These are phyloP conservation scores for Sepiola atlantica DNA, from an alignment of 2,888 invertebrate species.

Conservation along the genomic window DNA sequence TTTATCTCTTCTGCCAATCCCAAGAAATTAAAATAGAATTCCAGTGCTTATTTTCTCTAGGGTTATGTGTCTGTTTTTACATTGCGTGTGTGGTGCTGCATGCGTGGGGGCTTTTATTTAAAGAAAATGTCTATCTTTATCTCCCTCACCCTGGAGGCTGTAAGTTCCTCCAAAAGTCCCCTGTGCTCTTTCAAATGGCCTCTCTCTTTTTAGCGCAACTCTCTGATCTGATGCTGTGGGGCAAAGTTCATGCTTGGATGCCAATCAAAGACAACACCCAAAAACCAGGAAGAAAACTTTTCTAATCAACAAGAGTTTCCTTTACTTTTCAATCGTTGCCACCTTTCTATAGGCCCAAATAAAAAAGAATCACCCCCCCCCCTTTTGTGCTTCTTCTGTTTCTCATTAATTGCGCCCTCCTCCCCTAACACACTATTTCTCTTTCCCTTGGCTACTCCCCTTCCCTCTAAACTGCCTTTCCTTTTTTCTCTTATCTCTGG, in stretches of 20 bases:
- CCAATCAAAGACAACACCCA: conserved; percentile 18
- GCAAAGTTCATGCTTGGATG: not conserved
- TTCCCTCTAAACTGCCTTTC: not conserved
- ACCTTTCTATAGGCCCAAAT: not conserved
- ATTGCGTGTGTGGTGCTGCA: not conserved
- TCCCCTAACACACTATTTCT: not conserved
- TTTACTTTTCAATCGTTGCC: not conserved
- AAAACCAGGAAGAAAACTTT: not conserved
- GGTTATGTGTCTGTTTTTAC: not conserved
- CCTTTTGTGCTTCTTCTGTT: too few relatives aligned
- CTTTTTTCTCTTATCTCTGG: not conserved
- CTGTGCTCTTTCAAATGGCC: not conserved
- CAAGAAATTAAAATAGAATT: not conserved
- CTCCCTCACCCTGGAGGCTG: not conserved
- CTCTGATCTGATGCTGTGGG: not conserved
- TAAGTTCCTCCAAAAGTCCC: too few relatives aligned
- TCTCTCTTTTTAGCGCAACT: not conserved
- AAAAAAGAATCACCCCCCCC: not conserved
- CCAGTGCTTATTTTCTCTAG: not conserved
- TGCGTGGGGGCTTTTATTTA: not conserved
- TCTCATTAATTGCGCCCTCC: not conserved
- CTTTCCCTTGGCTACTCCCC: not conserved
- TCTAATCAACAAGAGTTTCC: not conserved
- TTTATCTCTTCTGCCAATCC: not conserved
- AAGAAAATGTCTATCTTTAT: not conserved